A percentile compares a stretch with the other conserved stretches of the same genome.
Evolutionary conservation across 2,113 vertebrate genomes (phyloP).

Genomic region (Pica pica): DNA sequence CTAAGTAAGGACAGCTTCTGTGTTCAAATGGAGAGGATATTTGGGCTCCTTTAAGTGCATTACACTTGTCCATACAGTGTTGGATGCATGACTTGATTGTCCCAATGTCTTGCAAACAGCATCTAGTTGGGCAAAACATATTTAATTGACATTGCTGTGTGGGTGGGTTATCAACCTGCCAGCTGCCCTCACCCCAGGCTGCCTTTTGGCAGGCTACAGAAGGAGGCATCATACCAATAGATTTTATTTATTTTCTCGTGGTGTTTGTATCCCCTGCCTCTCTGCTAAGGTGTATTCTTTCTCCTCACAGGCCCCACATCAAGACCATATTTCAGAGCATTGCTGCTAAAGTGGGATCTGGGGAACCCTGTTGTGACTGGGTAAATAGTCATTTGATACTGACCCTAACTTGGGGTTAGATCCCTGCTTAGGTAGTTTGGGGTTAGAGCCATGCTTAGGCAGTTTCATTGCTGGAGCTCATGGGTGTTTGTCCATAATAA

Average conservation of each 20-base stretch:
- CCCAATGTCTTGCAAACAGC: not conserved
- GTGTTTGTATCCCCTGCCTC: not conserved
- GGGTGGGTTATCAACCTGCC: not conserved
- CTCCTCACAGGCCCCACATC: conserved; percentile 86
- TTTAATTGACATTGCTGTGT: not conserved
- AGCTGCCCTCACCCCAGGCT: not conserved
- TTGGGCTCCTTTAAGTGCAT: not conserved
- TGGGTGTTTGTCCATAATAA: not conserved
- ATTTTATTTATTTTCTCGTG: not conserved
- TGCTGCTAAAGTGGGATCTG: conserved; percentile 92
- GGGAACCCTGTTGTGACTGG: conserved; percentile 98
- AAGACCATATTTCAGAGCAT: conserved; percentile 96
- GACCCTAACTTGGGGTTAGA: not conserved
- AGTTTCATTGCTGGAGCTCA: not conserved
- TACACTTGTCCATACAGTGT: not conserved
- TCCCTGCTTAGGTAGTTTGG: not conserved
- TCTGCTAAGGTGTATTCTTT: not conserved
- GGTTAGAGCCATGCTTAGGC: not conserved
- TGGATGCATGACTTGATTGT: not conserved
- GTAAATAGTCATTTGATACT: conserved; percentile 70
- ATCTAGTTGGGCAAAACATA: not conserved
- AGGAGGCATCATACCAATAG: rapidly evolving
- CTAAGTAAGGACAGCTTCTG: not conserved
- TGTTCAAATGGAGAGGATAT: not conserved
- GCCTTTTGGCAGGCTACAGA: not conserved